Base-by-base conservation (phyloP, 2,113 vertebrate species). In the Haemorhous mexicanus region DNA sequence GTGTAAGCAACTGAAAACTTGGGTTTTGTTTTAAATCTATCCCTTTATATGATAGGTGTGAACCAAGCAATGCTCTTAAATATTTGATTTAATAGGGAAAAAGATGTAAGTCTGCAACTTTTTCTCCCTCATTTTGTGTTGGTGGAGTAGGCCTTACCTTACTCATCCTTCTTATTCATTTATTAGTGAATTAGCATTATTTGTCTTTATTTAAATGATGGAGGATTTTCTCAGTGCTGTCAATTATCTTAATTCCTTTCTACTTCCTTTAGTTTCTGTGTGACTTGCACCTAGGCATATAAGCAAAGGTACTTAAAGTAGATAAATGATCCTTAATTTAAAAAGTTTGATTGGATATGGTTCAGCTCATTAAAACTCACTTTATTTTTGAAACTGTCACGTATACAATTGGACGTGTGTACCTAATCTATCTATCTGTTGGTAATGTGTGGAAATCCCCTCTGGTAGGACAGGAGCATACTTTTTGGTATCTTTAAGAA, bases 401-500 rank as follows among this genome's bases (percentile, higher is more conserved):
- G 17, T 37, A 21, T 53, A 27, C 26, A 69, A 28, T 27, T 41
- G 39, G 5, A 15, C 52, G 4, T 52, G 26, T 50, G 18, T 52
- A 63, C 0, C 0, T 63, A 44, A 13, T 49, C n/a, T n/a, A 18
- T 32, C 21, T 43, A 1, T 18, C 15, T 74, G 0, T 73, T 18
- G 27, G n/a, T 32, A 33, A 33, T 37, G 4, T 19, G 16, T 69
- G 63, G 62, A 86, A 90, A 30, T 78, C 8, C 13, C 10, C 10
- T 59, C 7, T 76, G 16, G 28, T 30, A 27, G 2, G 23, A 77
- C 3, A 41, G 0, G 0, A 46, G 3, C 8, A 10, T 56, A 14
- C 15, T 41, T 47, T 39, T 55, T 55, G 53, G 5, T 64, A 23
- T 49, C 26, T 46, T 75, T 66, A 59, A 80, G 18, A 56, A 35